Conservation (phyloP, 1,140 invertebrate genomes). For the Octopus bimaculoides region DNA sequence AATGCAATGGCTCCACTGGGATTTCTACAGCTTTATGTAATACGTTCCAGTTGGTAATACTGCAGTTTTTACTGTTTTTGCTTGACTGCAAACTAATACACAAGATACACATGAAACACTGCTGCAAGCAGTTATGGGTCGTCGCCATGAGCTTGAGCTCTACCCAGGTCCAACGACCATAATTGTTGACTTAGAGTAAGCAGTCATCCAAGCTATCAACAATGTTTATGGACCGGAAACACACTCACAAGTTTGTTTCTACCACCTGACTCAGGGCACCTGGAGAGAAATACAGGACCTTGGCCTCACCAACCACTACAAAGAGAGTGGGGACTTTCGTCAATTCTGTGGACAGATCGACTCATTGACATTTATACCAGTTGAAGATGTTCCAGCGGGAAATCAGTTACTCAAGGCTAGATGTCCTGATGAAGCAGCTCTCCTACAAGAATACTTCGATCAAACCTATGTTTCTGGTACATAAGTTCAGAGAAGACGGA, state of each 20-base stretch:
- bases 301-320: slow-evolving; percentile 19
- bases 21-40: not conserved
- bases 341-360: slow-evolving; percentile 23
- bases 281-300: slow-evolving; percentile 26
- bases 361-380: slow-evolving; percentile 21
- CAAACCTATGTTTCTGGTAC: slow-evolving; percentile 20
- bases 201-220: not conserved
- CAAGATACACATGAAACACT: slow-evolving; percentile 15
- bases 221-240: not conserved
- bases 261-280: slow-evolving; percentile 21
- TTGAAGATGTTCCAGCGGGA: slow-evolving; percentile 14
- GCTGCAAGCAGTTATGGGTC: not conserved
- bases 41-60: slow-evolving; percentile 1
- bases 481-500: not conserved
- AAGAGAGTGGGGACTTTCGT: slow-evolving; percentile 18
- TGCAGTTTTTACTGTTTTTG: slow-evolving; percentile 15
- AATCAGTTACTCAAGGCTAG: slow-evolving; percentile 10
- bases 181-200: slow-evolving; percentile 19
- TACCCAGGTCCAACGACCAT: not conserved
- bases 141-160: not conserved
- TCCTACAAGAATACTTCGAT: slow-evolving; percentile 20
- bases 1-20: not conserved
- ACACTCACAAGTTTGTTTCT: not conserved
- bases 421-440: slow-evolving; percentile 12
- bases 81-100: slow-evolving; percentile 6